These are phyloP conservation scores for Aphodius granarius DNA, from an alignment of 2,888 invertebrate species.

Conservation along the genomic window DNA sequence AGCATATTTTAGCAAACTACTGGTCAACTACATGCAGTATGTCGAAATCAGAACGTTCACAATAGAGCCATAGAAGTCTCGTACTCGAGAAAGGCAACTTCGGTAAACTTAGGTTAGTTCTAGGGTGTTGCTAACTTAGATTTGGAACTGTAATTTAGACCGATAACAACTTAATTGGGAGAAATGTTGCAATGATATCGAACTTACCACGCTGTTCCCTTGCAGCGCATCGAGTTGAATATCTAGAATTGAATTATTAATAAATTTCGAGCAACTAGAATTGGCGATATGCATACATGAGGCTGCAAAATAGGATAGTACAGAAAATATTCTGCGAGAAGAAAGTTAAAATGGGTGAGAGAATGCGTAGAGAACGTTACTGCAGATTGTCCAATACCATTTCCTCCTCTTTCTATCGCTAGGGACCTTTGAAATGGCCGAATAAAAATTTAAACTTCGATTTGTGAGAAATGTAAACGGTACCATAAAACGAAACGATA, in stretches of 20 bases:
- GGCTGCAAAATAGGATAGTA: too few species aligned
- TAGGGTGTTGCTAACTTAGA: neutral
- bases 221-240: neutral
- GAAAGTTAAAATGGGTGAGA: neutral
- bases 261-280: too few species aligned
- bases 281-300: too few species aligned
- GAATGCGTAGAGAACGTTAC: neutral
- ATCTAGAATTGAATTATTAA: too few species aligned
- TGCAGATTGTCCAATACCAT: neutral
- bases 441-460: neutral
- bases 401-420: neutral
- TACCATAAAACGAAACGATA: neutral
- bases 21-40: neutral
- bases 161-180: conserved; percentile 15
- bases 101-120: neutral
- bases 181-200: conserved; percentile 1
- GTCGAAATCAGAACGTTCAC: neutral
- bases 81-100: neutral
- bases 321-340: too few species aligned
- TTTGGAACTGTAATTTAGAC: conserved; percentile 5
- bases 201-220: neutral
- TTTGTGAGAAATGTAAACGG: neutral
- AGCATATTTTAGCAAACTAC: neutral
- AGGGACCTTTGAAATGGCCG: neutral
- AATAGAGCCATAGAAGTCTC: neutral